These are phyloP conservation scores for Sthenelais limicola DNA, from an alignment of 2,888 invertebrate genomes.

Conservation along the genomic window DNA sequence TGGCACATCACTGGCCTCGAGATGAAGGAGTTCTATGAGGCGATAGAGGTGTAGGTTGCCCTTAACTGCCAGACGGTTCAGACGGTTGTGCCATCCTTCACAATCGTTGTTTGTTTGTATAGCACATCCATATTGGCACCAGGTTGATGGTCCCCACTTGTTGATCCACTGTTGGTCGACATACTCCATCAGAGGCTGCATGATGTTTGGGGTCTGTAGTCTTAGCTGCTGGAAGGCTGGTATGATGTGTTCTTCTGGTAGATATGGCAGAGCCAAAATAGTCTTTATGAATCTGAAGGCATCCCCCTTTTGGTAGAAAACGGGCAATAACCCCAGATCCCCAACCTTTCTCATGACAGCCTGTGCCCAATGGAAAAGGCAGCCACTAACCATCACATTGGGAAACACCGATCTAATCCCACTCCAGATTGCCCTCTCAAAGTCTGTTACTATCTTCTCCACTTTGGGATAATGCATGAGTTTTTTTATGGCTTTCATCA, in stretches of 20 bases:
- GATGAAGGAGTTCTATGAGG: too few relatives aligned
- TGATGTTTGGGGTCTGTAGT: neutral
- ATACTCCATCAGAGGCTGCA: neutral
- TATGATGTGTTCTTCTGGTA: too few relatives aligned
- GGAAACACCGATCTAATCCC: too few relatives aligned
- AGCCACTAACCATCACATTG: slow-evolving; percentile 5
- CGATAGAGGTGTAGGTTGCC: slow-evolving; percentile 15
- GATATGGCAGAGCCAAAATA: too few relatives aligned
- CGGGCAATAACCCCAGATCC: neutral
- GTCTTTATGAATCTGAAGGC: neutral
- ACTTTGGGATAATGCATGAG: too few relatives aligned
- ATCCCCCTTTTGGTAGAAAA: neutral
- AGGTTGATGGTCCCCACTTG: neutral
- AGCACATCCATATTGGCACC: slow-evolving; percentile 1
- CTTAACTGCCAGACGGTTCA: slow-evolving; percentile 18
- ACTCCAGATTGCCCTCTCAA: too few relatives aligned
- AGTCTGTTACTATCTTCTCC: too few relatives aligned
- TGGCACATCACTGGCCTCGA: too few relatives aligned
- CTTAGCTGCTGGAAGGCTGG: neutral
- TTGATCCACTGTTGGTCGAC: too few relatives aligned
- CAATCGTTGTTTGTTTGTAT: slow-evolving; percentile 41
- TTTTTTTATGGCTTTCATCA: too few relatives aligned
- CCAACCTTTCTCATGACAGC: slow-evolving; percentile 1
- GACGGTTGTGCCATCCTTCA: slow-evolving; percentile 39
- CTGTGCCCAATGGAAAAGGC: slow-evolving; percentile 23